Base-by-base conservation (phyloP, 35 echinoderm and acorn worm species). In the Apostichopus californicus region DNA sequence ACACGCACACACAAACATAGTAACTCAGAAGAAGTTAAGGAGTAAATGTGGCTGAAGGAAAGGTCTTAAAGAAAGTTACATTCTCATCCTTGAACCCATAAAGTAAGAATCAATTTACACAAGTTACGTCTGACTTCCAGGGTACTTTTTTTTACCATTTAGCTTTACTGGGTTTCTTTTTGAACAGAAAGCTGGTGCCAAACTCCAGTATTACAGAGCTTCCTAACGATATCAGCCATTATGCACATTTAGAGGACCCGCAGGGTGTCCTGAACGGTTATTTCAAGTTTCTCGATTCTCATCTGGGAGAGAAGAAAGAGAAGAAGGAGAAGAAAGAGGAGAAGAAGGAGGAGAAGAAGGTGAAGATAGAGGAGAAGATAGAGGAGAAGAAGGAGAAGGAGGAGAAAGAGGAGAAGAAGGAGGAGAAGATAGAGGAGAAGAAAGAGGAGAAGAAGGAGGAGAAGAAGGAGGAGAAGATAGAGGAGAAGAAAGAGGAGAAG, bases 211-310 rank as follows among this genome's bases (percentile, higher is more conserved):
- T 98, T 57, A 94, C 91, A 12, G 89, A 94, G 65, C 86, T 98
- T 12, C 77, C 86, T 21, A 17, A 84, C 18, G 90, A 94, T 60
- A 94, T 95, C 22, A 94, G 94, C 55, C 96, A 98, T 83, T 98
- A 98, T 77, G 94, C 92, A n/a, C 96, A 98, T 55, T 73, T 94
- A 63, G 96, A 98, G 92, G 83, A 93, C 22, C 96, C 96, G 54
- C 78, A 94, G 17, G 88, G 66, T 89, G 93, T 95, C 61, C 56
- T 95, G 56, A 73, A 94, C 26, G 92, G 81, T 66, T 98, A 92
- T 84, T 79, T 92, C 13, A 61, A 94, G 54, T 98, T 98, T 87
- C 87, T 98, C n/a, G 90, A 94, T 14, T 90, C 87, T 28, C 2
- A 72, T 24, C 86, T 7, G 24, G 5, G 14, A 15, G 83, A 57